Conservation (phyloP, 2,888 invertebrate species). For the Pristionchus japonicus region DNA sequence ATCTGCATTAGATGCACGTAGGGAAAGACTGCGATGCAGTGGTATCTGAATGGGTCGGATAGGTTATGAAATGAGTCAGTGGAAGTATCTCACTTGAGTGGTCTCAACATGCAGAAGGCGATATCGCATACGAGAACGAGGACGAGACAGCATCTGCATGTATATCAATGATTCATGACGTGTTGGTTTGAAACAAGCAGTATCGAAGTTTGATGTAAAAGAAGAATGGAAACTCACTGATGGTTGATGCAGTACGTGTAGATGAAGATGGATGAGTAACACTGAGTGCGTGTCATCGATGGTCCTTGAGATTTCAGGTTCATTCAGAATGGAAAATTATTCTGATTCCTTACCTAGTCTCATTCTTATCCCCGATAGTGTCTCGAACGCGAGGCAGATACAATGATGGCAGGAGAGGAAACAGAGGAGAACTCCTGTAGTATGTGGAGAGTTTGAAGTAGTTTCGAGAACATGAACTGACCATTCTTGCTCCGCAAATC, state of each 20-base stretch:
- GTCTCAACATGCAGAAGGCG: conserved; percentile 40
- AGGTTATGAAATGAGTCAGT: too few species aligned
- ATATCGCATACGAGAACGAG: conserved; percentile 44
- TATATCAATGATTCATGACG: neutral
- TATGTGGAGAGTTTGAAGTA: too few species aligned
- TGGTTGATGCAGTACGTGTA: conserved; percentile 39
- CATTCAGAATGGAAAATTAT: too few species aligned
- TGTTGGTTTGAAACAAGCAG: too few species aligned
- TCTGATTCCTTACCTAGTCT: neutral
- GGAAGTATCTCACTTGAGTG: conserved; percentile 20
- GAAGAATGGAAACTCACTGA: neutral
- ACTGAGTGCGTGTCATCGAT: conserved; percentile 32
- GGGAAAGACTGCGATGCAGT: neutral
- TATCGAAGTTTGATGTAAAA: neutral
- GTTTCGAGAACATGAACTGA: neutral
- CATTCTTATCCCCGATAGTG: conserved; percentile 21
- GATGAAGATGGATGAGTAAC: conserved; percentile 44
- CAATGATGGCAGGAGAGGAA: conserved; percentile 39
- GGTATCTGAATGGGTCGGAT: conserved; percentile 27
- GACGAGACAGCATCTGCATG: conserved; percentile 27
- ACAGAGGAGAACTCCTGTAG: conserved; percentile 33
- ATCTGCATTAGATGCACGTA: conserved; percentile 44
- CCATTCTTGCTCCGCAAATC: conserved; percentile 45
- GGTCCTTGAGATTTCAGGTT: neutral
- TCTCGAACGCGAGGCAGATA: conserved; percentile 26